Evolutionary conservation across 2,888 invertebrate genomes (phyloP).

Genomic region (Pardosa pseudoannulata): DNA sequence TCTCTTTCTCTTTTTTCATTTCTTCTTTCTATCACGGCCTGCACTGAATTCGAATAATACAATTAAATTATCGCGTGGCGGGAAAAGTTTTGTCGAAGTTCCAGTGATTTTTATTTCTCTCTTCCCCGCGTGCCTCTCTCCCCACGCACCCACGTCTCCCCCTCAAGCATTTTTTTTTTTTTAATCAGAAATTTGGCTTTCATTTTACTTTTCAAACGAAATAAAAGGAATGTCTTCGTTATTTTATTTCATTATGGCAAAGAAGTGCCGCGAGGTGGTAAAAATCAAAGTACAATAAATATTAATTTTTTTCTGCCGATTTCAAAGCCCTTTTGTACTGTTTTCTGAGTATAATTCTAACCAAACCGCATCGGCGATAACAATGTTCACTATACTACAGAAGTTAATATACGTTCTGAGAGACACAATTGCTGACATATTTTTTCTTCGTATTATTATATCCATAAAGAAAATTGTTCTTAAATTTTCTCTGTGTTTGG

Average conservation of each 20-base stretch:
- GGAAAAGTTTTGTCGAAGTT: conserved; percentile 60
- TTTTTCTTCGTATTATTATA: neutral
- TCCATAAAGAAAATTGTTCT: neutral
- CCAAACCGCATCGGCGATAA: neutral
- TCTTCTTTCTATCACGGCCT: conserved; percentile 7
- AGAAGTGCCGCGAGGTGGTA: conserved; percentile 19
- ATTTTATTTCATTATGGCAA: conserved; percentile 10
- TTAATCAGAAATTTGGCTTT: conserved; percentile 30
- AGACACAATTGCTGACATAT: neutral
- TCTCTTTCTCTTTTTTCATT: conserved; percentile 11
- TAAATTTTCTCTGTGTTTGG: neutral
- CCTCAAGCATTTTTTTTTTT: neutral
- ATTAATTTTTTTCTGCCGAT: conserved; percentile 5
- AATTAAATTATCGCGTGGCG: conserved; percentile 61
- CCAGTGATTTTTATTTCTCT: conserved; percentile 20
- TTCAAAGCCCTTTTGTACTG: neutral
- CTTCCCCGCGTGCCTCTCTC: conserved; percentile 8
- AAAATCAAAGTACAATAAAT: conserved; percentile 26
- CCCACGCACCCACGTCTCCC: neutral
- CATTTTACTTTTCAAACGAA: neutral
- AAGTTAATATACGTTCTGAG: neutral
- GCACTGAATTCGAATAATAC: conserved; percentile 68
- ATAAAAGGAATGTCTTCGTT: neutral
- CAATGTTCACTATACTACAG: neutral
- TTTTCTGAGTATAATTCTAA: neutral